These are phyloP conservation scores for Sturnus vulgaris DNA, from an alignment of 2,113 vertebrate genomes.

Conservation along the genomic window DNA sequence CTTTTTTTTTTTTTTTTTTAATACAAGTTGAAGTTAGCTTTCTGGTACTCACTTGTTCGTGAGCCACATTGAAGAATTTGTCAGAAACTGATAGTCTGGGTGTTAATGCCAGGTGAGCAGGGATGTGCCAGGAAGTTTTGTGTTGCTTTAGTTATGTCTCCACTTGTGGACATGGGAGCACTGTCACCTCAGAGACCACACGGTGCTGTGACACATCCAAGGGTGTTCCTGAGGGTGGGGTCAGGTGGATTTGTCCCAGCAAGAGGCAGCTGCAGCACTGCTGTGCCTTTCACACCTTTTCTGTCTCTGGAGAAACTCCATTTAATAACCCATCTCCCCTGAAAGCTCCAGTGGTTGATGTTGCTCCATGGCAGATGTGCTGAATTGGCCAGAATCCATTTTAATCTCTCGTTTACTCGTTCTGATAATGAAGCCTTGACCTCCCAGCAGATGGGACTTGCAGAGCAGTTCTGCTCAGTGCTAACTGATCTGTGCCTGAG, in stretches of 20 bases:
- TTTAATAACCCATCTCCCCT: neutral
- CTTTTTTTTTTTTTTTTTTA: neutral
- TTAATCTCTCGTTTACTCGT: slow-evolving; percentile 10
- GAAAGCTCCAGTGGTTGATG: neutral
- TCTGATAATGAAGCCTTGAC: slow-evolving; percentile 26
- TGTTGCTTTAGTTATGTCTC: neutral
- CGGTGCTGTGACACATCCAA: accelerated
- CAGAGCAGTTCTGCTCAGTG: neutral
- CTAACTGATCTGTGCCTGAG: neutral
- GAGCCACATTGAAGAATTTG: neutral
- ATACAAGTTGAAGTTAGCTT: accelerated
- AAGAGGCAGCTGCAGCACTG: neutral
- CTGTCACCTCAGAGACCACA: neutral
- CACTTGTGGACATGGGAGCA: neutral
- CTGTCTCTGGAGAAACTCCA: neutral
- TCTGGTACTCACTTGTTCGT: neutral
- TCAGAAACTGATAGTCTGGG: accelerated
- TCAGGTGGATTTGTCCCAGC: neutral
- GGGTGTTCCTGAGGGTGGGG: neutral
- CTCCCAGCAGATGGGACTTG: slow-evolving; percentile 22
- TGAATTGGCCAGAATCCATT: slow-evolving; percentile 24
- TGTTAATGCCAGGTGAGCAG: neutral
- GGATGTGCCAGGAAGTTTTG: neutral
- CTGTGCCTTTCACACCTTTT: neutral
- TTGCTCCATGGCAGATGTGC: slow-evolving; percentile 20